phyloP scores from a whole-genome alignment of 2,113 vertebrate genomes.

The Syngnathus scovelli region DNA sequence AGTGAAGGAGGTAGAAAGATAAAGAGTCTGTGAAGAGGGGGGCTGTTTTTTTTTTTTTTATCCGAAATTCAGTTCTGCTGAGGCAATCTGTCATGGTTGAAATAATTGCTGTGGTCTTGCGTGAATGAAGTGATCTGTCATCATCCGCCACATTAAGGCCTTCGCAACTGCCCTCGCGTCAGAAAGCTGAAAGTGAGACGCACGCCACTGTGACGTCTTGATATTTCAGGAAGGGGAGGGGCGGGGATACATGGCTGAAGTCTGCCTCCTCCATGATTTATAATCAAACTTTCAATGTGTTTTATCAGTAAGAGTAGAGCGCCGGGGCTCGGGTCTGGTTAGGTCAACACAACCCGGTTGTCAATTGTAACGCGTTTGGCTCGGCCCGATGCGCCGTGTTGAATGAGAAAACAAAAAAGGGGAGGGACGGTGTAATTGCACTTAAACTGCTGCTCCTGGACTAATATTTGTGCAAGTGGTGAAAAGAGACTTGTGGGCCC shows the following conservation, averaged over 20 bases:
- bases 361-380: slow-evolving; percentile 41
- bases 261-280: slow-evolving; percentile 19
- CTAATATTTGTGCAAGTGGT: slow-evolving; percentile 61
- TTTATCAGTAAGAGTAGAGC: slow-evolving; percentile 60
- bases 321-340: slow-evolving; percentile 23
- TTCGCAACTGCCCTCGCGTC: slow-evolving; percentile 42
- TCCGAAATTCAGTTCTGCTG: slow-evolving; percentile 91
- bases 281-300: slow-evolving; percentile 47
- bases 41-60: slow-evolving; percentile 59
- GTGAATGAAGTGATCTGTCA: slow-evolving; percentile 97
- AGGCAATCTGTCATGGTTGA: slow-evolving; percentile 95
- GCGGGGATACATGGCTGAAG: slow-evolving; percentile 8
- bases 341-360: slow-evolving; percentile 53
- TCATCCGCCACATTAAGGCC: slow-evolving; percentile 82
- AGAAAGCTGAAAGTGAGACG: slow-evolving; percentile 45
- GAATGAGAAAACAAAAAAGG: slow-evolving; percentile 61
- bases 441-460: slow-evolving; percentile 47
- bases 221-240: background rate
- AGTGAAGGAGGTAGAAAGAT: slow-evolving; percentile 29
- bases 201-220: slow-evolving; percentile 57
- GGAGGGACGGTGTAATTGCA: slow-evolving; percentile 49
- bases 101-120: slow-evolving; percentile 90
- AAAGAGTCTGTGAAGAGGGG: slow-evolving; percentile 5
- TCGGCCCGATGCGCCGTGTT: slow-evolving; percentile 40
- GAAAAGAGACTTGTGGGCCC: slow-evolving; percentile 25